Conservation (phyloP, 2,888 invertebrate species). For the Sylvicola cinctus region DNA sequence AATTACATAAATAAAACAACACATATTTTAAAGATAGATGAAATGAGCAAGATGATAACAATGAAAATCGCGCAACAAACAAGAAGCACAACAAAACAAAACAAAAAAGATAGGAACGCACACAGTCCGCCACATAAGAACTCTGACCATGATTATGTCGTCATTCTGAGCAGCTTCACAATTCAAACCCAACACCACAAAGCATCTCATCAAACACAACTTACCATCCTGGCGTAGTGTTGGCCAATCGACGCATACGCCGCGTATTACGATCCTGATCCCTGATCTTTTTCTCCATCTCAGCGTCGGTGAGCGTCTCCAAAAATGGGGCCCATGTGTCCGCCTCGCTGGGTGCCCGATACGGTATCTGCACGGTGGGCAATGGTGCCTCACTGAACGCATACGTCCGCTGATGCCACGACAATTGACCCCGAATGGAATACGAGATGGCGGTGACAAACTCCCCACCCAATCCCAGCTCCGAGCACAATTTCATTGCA, state of each 20-base stretch:
- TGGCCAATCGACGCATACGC: conserved; percentile 81
- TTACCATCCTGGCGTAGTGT: conserved; percentile 82
- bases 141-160: no score
- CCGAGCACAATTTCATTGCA: conserved; percentile 87
- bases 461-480: conserved; percentile 93
- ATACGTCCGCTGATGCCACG: conserved; percentile 96
- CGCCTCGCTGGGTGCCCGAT: conserved; percentile 81
- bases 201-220: no score
- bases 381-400: conserved; percentile 94
- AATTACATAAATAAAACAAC: no score
- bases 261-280: conserved; percentile 98
- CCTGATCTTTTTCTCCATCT: conserved; percentile 99
- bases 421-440: conserved; percentile 89
- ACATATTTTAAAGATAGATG: no score
- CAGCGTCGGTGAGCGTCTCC: conserved; percentile 96
- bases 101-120: no score
- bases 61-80: no score
- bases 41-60: no score
- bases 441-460: conserved; percentile 98
- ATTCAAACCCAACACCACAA: no score
- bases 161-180: no score
- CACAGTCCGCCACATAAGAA: no score
- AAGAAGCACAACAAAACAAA: no score
- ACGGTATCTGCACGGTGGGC: conserved; percentile 82
- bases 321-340: conserved; percentile 98